Evolutionary conservation across 2,113 vertebrate genomes (phyloP).

Genomic region (Elaphurus davidianus): DNA sequence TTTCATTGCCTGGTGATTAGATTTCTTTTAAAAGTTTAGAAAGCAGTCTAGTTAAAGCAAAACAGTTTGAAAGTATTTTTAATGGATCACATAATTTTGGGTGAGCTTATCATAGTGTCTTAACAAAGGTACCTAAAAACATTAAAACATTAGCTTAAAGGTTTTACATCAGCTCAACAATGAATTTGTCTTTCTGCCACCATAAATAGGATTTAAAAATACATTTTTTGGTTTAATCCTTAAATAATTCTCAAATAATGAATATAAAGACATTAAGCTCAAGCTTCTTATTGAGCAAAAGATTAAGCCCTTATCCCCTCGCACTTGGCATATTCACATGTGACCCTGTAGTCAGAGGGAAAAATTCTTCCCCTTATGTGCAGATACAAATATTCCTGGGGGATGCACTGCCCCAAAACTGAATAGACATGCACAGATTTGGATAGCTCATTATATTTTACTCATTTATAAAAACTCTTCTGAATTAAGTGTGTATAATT

Average conservation of each 20-base stretch:
- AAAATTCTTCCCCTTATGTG: not conserved
- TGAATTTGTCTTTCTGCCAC: slow-evolving; percentile 71
- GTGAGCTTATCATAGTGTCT: slow-evolving; percentile 36
- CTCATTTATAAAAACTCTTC: not conserved
- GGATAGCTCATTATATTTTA: not conserved
- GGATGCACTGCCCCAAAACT: not conserved
- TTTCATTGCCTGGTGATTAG: not conserved
- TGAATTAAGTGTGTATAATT: slow-evolving; percentile 11
- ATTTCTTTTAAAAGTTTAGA: slow-evolving; percentile 41
- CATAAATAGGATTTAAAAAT: slow-evolving; percentile 61
- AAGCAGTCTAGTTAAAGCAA: slow-evolving; percentile 12
- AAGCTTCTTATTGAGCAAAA: not conserved
- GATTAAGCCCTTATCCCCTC: not conserved
- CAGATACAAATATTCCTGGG: not conserved
- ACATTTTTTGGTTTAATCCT: not conserved
- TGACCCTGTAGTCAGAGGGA: not conserved
- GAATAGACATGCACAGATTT: not conserved
- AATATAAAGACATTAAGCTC: not conserved
- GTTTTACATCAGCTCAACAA: slow-evolving; percentile 31
- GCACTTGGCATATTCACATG: slow-evolving; percentile 43
- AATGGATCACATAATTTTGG: slow-evolving; percentile 22
- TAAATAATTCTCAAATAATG: not conserved
- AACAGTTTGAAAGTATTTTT: slow-evolving; percentile 29
- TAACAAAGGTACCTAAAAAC: slow-evolving; percentile 26
- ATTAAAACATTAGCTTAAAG: slow-evolving; percentile 39